phyloP scores from a whole-genome alignment of 2,113 vertebrate genomes.

The Caretta caretta region DNA sequence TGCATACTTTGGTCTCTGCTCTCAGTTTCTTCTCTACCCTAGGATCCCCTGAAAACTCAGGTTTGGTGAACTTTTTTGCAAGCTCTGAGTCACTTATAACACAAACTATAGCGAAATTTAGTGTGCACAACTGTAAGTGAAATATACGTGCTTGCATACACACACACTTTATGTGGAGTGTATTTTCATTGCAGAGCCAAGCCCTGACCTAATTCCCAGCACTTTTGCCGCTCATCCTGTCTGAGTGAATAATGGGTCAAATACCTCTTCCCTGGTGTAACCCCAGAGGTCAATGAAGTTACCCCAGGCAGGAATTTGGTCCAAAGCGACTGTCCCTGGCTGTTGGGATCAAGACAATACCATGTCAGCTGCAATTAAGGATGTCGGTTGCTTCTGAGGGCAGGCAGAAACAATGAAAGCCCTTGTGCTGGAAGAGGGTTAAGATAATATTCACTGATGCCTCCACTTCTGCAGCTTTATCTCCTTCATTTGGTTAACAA shows the following conservation, averaged over 20 bases:
- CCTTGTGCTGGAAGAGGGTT: not conserved
- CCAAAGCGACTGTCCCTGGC: not conserved
- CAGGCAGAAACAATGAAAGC: conserved; percentile 20
- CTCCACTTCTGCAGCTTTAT: not conserved
- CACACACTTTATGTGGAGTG: not conserved
- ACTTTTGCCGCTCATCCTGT: not conserved
- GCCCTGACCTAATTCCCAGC: not conserved
- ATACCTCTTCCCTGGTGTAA: not conserved
- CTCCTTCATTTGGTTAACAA: not conserved
- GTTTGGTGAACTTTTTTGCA: not conserved
- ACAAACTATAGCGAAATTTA: fast-evolving
- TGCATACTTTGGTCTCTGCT: too few species aligned
- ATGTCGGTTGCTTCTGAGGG: conserved; percentile 12
- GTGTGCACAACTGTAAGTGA: fast-evolving
- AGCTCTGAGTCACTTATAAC: not conserved
- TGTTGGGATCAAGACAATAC: not conserved
- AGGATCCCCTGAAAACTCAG: not conserved
- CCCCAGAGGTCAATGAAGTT: not conserved
- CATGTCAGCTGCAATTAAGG: conserved; percentile 31
- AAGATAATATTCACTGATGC: not conserved
- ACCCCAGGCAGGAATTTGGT: not conserved
- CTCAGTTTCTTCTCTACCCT: fast-evolving
- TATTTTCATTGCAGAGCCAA: not conserved
- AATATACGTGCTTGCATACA: fast-evolving
- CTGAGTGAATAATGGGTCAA: not conserved